A percentile compares a stretch with the other conserved stretches of the same genome.
Evolutionary conservation across 2,113 vertebrate species (phyloP).

Genomic region (Gambusia affinis): DNA sequence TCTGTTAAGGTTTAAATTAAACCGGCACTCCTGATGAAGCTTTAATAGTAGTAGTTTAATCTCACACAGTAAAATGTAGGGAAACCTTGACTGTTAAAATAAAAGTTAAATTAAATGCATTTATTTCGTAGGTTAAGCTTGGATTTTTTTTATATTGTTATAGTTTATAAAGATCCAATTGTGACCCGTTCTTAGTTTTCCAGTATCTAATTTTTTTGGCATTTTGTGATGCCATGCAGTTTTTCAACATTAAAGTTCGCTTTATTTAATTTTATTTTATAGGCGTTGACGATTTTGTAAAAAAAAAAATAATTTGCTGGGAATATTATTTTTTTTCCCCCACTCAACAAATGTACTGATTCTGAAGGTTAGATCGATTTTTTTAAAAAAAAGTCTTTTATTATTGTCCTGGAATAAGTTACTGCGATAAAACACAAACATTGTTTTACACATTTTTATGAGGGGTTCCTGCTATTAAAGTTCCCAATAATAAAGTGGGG

Average conservation of each 20-base stretch:
- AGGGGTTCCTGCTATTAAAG: neutral
- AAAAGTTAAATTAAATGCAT: neutral
- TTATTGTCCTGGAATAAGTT: neutral
- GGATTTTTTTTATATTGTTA: neutral
- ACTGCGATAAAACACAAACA: neutral
- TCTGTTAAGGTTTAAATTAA: neutral
- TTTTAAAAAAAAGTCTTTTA: no score
- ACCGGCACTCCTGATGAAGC: neutral
- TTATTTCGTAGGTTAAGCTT: neutral
- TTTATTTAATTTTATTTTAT: neutral
- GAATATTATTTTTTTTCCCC: neutral
- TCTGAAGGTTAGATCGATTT: neutral
- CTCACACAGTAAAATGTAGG: neutral
- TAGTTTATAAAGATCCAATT: neutral
- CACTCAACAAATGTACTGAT: neutral
- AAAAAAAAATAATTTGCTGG: neutral
- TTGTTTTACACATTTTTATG: neutral
- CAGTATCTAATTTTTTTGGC: neutral
- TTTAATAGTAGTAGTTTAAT: neutral
- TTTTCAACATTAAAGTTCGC: neutral
- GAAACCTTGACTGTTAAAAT: neutral
- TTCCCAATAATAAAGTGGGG: no score
- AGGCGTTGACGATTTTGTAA: neutral
- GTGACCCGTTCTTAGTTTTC: neutral
- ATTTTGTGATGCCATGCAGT: no score